Conservation (phyloP, 2,113 vertebrate species). For the Poeciliopsis turrubarensis region DNA sequence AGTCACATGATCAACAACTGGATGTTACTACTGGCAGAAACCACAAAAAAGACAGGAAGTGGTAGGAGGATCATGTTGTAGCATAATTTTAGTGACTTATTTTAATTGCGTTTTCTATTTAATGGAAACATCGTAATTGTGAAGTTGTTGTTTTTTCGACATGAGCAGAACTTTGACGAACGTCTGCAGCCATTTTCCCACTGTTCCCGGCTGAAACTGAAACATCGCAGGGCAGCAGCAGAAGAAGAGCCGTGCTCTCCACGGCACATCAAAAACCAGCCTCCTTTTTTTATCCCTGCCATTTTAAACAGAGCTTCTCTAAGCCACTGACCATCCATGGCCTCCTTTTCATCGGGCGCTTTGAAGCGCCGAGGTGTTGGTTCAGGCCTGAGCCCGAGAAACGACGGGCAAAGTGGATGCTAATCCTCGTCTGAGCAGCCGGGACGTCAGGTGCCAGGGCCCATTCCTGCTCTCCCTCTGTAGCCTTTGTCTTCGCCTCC, state of each 20-base stretch:
- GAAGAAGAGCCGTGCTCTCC: constrained; percentile 28
- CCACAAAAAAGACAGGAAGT: too few relatives aligned
- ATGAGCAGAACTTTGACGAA: too few relatives aligned
- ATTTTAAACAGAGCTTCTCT: constrained; percentile 72
- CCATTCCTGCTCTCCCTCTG: constrained; percentile 74
- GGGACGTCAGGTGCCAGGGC: constrained; percentile 76
- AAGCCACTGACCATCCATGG: constrained; percentile 67
- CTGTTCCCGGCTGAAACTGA: background rate
- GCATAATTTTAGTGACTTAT: too few relatives aligned
- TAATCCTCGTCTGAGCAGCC: constrained; percentile 77
- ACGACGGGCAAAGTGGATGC: constrained; percentile 76
- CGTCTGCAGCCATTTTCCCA: too few relatives aligned
- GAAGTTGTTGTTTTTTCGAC: too few relatives aligned
- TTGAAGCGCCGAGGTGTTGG: constrained; percentile 80
- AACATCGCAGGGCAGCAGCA: constrained; percentile 32
- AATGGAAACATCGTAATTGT: too few relatives aligned
- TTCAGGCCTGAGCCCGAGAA: constrained; percentile 76
- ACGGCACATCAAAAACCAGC: constrained; percentile 70
- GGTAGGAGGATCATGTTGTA: too few relatives aligned
- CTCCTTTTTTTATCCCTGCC: constrained; percentile 65
- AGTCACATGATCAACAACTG: too few relatives aligned
- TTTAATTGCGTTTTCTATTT: too few relatives aligned
- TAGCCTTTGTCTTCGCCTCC: constrained; percentile 70
- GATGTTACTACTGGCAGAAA: too few relatives aligned
- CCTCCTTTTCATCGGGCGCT: constrained; percentile 67